A percentile compares a stretch with the other conserved stretches of the same genome.
Conservation (phyloP, 2,797 vertebrate genomes). For the Lindbergichthys nudifrons region DNA sequence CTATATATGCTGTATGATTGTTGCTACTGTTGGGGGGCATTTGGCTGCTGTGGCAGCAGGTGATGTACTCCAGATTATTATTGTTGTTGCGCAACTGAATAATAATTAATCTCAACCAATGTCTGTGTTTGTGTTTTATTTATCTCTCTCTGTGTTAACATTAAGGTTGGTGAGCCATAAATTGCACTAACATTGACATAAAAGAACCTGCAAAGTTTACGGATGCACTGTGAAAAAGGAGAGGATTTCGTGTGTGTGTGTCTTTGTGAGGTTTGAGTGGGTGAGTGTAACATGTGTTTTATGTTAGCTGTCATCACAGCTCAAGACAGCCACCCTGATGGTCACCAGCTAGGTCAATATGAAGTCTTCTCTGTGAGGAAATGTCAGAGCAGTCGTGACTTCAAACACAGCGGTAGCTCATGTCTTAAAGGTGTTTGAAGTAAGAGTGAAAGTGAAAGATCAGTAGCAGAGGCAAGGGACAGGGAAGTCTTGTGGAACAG, state of each 20-base stretch:
- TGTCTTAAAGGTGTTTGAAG: slow-evolving; percentile 42
- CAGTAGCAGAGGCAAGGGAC: neutral
- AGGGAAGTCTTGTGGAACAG: neutral
- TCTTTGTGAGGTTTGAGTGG: neutral
- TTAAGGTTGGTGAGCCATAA: no score
- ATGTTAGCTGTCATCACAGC: slow-evolving; percentile 39
- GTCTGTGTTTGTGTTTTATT: no score
- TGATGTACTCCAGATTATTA: no score
- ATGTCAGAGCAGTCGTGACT: slow-evolving; percentile 51
- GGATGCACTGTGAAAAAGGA: slow-evolving; percentile 5
- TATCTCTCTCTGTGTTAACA: no score
- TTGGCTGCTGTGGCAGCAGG: no score
- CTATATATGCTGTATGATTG: no score
- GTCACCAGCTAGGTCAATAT: slow-evolving; percentile 43
- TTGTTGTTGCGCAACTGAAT: no score
- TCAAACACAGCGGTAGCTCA: slow-evolving; percentile 28
- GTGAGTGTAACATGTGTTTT: slow-evolving; percentile 25
- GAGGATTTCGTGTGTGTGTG: neutral
- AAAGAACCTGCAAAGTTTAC: slow-evolving; percentile 56
- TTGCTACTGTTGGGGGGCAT: no score
- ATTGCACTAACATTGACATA: no score
- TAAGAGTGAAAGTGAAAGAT: neutral
- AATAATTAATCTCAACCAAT: no score
- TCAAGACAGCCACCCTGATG: slow-evolving; percentile 11
- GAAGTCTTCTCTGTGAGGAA: slow-evolving; percentile 32